Evolutionary conservation across 2,797 vertebrate genomes (phyloP), one percentile per base, ranked within the genome.

Genomic region (Periparus ater): DNA sequence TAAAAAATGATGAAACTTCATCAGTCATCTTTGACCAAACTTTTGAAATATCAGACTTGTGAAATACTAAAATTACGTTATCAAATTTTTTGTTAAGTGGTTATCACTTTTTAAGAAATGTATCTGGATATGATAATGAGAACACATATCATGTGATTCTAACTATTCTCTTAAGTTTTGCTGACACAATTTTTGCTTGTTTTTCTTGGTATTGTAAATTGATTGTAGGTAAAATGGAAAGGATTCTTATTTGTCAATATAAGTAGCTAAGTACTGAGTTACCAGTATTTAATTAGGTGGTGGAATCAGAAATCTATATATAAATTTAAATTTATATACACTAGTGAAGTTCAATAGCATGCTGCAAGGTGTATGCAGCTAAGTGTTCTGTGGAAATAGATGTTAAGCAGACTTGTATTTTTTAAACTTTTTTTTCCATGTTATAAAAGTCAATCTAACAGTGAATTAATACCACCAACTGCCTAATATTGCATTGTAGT

Each of bases 131-230:
- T 50, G 38, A 44, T 20, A 3, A 4, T 75, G 19, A 57, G 32
- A 47, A 57, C 0, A 0, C 11, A 2, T 60, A 10, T 29, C 0
- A 0, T 76, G 30, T 63, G 32, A 45, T 48, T 87, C 25, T 57
- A 42, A 60, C n/a, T 48, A 26, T 5, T 51, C 6, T 36, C 16
- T 30, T 17, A 7, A 18, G 19, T 79, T 85, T 79, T 75, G 23
- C 27, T 62, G 30, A 29, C 11, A 3, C 42, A 66, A 12, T 68
- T 66, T 40, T 75, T 88, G 22, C 25, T 63, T 81, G 6, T 63
- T 11, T 61, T 60, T 89, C 61, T 88, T 67, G 1, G 6, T 50
- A n/a, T 34, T 57, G 10, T 45, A 75, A 77, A 62, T 84, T 7
- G 77, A 34, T 58, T 73, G 18, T 17, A 67, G 26, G 12, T 71